A percentile compares a stretch with the other conserved stretches of the same genome.
These are phyloP conservation scores for Geococcyx californianus DNA, from an alignment of 2,113 vertebrate genomes.

Conservation along the genomic window DNA sequence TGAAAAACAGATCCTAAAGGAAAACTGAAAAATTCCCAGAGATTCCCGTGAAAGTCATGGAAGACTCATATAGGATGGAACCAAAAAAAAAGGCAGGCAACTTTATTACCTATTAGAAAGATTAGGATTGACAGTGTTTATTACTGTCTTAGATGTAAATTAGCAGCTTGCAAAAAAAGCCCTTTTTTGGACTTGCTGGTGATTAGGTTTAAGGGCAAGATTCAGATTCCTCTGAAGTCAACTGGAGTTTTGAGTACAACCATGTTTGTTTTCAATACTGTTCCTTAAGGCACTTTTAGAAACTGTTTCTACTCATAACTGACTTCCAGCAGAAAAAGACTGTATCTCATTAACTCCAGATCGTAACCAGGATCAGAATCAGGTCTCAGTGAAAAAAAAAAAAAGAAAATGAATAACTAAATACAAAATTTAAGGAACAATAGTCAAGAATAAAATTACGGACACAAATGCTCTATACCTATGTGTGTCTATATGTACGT, in stretches of 20 bases:
- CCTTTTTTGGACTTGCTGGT: not conserved
- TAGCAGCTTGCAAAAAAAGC: not conserved
- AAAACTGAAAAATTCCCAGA: not conserved
- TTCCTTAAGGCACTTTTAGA: not conserved
- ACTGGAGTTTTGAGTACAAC: not conserved
- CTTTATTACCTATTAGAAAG: not conserved
- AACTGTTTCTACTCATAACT: not conserved
- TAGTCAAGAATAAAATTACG: not conserved
- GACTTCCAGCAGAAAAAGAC: not conserved
- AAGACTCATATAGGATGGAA: not conserved
- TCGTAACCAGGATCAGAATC: not conserved
- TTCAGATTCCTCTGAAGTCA: not conserved
- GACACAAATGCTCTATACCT: not conserved
- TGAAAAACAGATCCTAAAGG: not conserved
- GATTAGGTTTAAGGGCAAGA: not conserved
- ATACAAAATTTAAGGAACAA: not conserved
- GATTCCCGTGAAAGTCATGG: not conserved
- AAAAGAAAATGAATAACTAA: not conserved
- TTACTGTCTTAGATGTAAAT: not conserved
- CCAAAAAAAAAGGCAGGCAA: not conserved
- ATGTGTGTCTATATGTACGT: not conserved
- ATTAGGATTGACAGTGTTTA: not conserved
- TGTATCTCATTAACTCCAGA: not conserved
- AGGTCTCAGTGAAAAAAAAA: not conserved
- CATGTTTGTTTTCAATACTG: not conserved